Base-by-base conservation (phyloP, 2,113 vertebrate species). In the Oncorhynchus gorbuscha region DNA sequence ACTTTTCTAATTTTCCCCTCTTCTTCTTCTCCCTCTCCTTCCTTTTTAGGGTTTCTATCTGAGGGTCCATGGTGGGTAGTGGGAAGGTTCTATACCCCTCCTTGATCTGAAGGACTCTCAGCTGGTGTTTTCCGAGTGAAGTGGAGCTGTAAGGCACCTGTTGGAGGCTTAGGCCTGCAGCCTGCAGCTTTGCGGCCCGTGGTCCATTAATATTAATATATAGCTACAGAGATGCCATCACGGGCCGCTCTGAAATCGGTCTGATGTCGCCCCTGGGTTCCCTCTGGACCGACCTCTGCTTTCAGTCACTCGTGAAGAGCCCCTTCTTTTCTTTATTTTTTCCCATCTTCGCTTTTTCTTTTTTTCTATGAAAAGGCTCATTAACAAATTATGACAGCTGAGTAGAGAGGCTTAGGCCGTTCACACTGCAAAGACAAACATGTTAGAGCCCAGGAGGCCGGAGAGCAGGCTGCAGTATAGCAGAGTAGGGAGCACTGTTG, bases 381-480 rank as follows among this genome's bases (percentile, higher is more conserved):
- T 94, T 94, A 94, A 94, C 91, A 93, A 94, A 94, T 94, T 93
- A 94, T 94, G 93, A 94, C 94, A 94, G 93, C 93, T 94, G 93
- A 91, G 91, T 87, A 88, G 90, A 92, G 87, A 83, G 87, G 89
- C 89, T 88, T 86, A 85, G 83, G 78, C 81, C 86, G 88, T 92
- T 93, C 92, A 91, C 87, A 88, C 87, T 85, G 80, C 88, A 87
- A 89, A 89, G 89, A 90, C 90, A 88, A 92, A 92, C 92, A 91
- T 83, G 86, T 86, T 80, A 83, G 86, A 85, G 86, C 77, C 81
- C 30, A 84, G 77, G 77, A 88, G 83, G 71, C 71, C 61, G 69
- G 73, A 7, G 78, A 78, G 83, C 76, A 80, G 71, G 76, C 51
- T 48, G 59, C 73, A 76, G 76, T 84, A 81, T 32, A 4, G 51